These are phyloP conservation scores for Drymodes brunneopygia DNA, from an alignment of 2,113 vertebrate genomes.

Conservation along the genomic window DNA sequence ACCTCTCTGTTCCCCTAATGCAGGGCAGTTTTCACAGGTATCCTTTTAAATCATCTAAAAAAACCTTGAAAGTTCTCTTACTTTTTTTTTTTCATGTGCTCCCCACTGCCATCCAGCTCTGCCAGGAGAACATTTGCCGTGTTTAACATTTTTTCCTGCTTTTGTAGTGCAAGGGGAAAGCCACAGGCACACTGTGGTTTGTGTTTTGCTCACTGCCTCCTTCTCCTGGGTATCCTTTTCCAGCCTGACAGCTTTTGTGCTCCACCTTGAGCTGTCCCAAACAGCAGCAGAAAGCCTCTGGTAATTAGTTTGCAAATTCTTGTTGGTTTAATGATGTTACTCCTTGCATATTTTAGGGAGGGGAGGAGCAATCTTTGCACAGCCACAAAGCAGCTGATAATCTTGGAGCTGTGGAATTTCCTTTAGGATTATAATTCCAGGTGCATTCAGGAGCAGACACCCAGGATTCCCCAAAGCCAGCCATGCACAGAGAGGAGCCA, in stretches of 20 bases:
- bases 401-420: background rate
- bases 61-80: background rate
- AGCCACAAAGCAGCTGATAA: background rate
- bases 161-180: background rate
- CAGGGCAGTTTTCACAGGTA: background rate
- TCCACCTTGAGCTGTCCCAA: background rate
- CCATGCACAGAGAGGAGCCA: background rate
- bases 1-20: background rate
- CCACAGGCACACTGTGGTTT: background rate
- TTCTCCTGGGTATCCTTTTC: background rate
- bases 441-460: background rate
- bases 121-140: background rate
- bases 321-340: background rate
- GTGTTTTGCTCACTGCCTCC: background rate
- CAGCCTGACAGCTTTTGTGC: background rate
- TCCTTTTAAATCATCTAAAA: background rate
- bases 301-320: background rate
- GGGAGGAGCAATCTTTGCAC: background rate
- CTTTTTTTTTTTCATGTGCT: background rate
- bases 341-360: background rate
- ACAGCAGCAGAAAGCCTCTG: background rate
- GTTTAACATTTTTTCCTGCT: background rate
- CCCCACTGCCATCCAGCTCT: background rate
- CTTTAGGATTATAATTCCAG: background rate
- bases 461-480: background rate